Base-by-base conservation (phyloP, 2,888 invertebrate genomes). In the Coleophora deauratella region DNA sequence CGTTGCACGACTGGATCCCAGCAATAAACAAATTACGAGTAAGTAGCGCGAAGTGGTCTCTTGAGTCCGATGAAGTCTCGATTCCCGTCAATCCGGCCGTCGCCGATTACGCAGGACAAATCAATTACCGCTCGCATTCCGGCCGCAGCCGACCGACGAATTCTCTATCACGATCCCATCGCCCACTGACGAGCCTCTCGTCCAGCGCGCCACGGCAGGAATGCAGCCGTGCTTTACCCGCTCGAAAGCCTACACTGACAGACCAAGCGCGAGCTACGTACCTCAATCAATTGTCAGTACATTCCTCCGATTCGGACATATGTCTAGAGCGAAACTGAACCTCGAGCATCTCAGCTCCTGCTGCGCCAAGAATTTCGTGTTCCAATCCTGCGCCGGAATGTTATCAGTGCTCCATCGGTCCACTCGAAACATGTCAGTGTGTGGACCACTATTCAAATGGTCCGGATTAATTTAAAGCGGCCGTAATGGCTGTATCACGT, bases 41-140 rank as follows among this genome's bases (percentile, higher is more conserved):
- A 12, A 33, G 12, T 21, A 21, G 21, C 21, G 21, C 21, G 21
- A 35, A 13, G 10, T 13, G 35, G 12, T n/a, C 27, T 38, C 33
- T 38, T 33, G n/a, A 15, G 31, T 28, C 21, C 21, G 21, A 4
- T 21, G 21, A 21, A 21, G 6, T 21, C 21, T 21, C 21, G 21
- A 21, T 21, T 21, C 21, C 31, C 70, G 28, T n/a, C 64, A 64
- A 62, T 60, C 63, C 57, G 54, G 53, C 63, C 65, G 67, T 74
- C 6, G 21, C 21, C 73, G 75, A 79, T 80, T 76, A 84, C 79
- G 72, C 72, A 77, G 81, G 81, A 82, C 84, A 75, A 85, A 84
- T 85, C 85, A 82, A 82, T 85, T 85, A 82, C 69, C 64, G 64
- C 62, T 72, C 66, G 75, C 81, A 85, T 85, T 80, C 84, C 82